phyloP scores from a whole-genome alignment of 2,888 invertebrate species.

The Agelastica alni region DNA sequence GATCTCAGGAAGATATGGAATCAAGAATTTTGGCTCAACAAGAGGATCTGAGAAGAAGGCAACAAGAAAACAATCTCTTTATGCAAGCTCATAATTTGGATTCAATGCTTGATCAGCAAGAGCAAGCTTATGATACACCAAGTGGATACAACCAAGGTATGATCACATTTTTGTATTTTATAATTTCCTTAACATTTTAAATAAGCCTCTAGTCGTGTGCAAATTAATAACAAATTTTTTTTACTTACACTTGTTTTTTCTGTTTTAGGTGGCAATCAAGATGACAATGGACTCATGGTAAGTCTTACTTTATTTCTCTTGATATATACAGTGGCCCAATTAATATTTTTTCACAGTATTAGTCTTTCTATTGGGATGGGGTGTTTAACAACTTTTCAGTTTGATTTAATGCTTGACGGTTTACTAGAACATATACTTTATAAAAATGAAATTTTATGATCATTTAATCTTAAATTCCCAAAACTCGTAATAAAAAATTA shows the following conservation, averaged over 20 bases:
- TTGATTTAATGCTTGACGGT: too few relatives aligned
- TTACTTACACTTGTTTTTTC: not conserved
- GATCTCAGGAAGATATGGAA: conserved; percentile 79
- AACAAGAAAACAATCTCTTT: conserved; percentile 85
- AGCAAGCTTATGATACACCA: conserved; percentile 57
- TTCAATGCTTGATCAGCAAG: conserved; percentile 71
- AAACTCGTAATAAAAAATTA: too few relatives aligned
- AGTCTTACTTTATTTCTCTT: too few relatives aligned
- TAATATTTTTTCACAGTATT: too few relatives aligned
- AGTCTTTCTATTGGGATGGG: too few relatives aligned
- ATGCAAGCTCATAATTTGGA: conserved; percentile 70
- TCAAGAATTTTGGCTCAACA: conserved; percentile 79
- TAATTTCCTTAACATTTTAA: not conserved
- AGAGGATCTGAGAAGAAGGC: conserved; percentile 81
- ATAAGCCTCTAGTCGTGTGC: not conserved
- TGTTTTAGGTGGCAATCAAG: too few relatives aligned
- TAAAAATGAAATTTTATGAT: too few relatives aligned
- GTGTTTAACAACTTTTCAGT: too few relatives aligned
- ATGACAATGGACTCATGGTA: conserved; percentile 12
- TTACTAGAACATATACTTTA: too few relatives aligned
- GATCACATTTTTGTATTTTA: too few relatives aligned
- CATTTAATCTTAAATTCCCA: too few relatives aligned
- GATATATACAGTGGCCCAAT: too few relatives aligned
- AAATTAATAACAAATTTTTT: not conserved
- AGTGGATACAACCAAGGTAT: conserved; percentile 16